Evolutionary conservation across 2,888 invertebrate species (phyloP).

Genomic region (Drosophila eohydei): DNA sequence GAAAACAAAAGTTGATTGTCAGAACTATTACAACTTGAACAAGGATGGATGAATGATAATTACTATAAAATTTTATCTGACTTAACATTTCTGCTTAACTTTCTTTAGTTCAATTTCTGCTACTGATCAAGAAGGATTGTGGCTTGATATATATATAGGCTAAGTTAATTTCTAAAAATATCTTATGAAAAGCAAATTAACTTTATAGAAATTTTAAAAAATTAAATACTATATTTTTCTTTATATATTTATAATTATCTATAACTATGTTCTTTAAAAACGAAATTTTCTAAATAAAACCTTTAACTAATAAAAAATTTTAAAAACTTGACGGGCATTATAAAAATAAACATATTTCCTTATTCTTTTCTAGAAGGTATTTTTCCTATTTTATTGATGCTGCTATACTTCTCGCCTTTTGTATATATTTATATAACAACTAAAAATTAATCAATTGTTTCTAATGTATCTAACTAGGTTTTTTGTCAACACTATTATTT

Average conservation of each 20-base stretch:
- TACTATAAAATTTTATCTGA: not conserved
- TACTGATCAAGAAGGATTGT: not conserved
- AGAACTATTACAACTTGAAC: not conserved
- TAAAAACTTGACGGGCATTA: no score
- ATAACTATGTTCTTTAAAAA: no score
- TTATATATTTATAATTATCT: no score
- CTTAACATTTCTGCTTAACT: not conserved
- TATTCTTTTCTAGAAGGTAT: no score
- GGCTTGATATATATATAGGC: not conserved
- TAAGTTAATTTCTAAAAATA: not conserved
- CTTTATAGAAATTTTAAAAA: not conserved
- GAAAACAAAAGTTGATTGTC: not conserved
- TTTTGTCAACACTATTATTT: not conserved
- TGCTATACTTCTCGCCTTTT: not conserved
- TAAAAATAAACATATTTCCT: no score
- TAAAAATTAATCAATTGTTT: not conserved
- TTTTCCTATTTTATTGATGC: not conserved
- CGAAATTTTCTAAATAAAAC: not conserved
- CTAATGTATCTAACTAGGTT: not conserved
- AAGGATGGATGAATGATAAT: not conserved
- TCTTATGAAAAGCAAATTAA: not conserved
- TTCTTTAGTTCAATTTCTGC: not conserved
- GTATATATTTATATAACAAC: not conserved
- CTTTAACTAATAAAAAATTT: not conserved
- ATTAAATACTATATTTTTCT: no score